phyloP scores from a whole-genome alignment of 2,113 vertebrate genomes.

The Melanostigma gelatinosum region DNA sequence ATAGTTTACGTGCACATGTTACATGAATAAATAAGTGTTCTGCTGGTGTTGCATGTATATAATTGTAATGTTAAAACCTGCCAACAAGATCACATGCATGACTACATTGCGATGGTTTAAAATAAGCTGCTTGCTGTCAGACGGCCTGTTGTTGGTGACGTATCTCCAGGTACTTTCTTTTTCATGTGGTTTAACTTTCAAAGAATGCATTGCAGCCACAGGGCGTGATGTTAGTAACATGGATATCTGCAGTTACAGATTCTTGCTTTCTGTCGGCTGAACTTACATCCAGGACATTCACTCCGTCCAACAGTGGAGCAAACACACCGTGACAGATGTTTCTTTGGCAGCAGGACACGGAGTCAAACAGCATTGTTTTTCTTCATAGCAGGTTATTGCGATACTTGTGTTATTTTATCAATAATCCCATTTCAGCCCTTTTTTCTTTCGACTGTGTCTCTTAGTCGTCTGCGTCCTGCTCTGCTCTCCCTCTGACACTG shows the following conservation, averaged over 20 bases:
- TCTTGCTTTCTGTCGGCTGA: not conserved
- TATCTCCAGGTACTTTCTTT: not conserved
- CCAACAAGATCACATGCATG: not conserved
- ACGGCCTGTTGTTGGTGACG: not conserved
- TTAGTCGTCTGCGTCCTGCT: not conserved
- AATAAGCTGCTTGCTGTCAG: not conserved
- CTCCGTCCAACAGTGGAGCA: not conserved
- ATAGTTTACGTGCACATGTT: not conserved
- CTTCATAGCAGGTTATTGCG: not conserved
- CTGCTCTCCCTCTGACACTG: not conserved
- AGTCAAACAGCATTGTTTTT: not conserved
- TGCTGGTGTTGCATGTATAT: constrained; percentile 7
- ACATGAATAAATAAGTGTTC: constrained; percentile 7
- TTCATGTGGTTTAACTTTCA: not conserved
- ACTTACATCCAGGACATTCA: not conserved
- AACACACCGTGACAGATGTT: constrained; percentile 11
- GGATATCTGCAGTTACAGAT: not conserved
- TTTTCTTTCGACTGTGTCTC: too few relatives aligned
- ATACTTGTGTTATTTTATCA: not conserved
- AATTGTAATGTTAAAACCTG: not conserved
- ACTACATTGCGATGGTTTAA: not conserved
- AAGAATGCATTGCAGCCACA: not conserved
- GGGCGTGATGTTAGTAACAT: not conserved
- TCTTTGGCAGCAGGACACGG: not conserved
- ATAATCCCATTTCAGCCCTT: not conserved